A percentile compares a stretch with the other conserved stretches of the same genome.
Conservation (phyloP, 2,113 vertebrate species). For the Phrynosoma blainvillii region DNA sequence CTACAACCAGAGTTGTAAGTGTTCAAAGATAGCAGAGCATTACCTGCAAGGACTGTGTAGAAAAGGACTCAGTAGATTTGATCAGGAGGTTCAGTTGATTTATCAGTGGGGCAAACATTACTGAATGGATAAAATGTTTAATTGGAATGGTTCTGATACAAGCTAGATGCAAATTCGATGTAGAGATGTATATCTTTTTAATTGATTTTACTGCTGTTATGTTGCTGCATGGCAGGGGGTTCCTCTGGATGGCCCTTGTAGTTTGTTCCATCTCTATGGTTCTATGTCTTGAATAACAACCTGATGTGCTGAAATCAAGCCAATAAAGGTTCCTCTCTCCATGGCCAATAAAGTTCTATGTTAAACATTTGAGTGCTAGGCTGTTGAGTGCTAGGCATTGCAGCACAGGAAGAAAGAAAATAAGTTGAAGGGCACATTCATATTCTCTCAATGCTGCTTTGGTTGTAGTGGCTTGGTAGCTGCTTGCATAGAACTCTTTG, state of each 20-base stretch:
- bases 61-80: neutral
- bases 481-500: neutral
- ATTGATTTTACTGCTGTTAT: neutral
- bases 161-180: neutral
- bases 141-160: neutral
- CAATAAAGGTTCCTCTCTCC: neutral
- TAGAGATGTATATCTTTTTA: neutral
- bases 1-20: neutral
- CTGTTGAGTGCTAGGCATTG: neutral
- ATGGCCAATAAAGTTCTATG: neutral
- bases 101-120: neutral
- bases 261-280: no score
- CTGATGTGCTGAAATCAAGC: neutral
- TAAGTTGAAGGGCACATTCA: neutral
- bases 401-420: neutral
- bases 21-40: conserved; percentile 31
- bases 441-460: neutral
- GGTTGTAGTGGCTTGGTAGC: neutral
- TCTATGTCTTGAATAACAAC: neutral
- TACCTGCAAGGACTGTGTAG: conserved; percentile 29
- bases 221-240: no score
- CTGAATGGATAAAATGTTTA: neutral
- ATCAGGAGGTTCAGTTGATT: neutral
- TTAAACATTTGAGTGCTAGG: neutral
- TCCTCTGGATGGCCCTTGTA: no score